Base-by-base conservation (phyloP, 2,888 invertebrate species). In the Pegoplata infirma region DNA sequence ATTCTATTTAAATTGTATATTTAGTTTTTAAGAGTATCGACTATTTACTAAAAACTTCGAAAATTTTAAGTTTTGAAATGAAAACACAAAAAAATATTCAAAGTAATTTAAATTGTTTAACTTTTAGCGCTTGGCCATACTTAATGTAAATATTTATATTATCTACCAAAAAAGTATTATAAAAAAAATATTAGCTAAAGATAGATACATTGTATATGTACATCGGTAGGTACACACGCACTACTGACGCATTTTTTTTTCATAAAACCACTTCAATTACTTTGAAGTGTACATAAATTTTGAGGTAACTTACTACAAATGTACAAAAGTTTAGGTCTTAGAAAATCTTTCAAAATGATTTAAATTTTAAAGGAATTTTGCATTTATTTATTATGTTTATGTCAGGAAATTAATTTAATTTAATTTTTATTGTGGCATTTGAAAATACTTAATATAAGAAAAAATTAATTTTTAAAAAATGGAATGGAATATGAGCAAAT, bases 81-180 rank as follows among this genome's bases (percentile, higher is more conserved):
- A 69, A 63, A 40, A 19, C 55, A 76, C 59, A 66, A 71, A 51
- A 25, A 3, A 40, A n/a, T 4, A n/a, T n/a, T 71, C 56, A 67
- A 76, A 79, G 79, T 63, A 72, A 66, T 75, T n/a, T 79, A 66
- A 72, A 79, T 67, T 79, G 63, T 75, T 79, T 53, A 71, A 67
- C 66, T 76, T 76, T 72, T 67, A 75, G 63, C 71, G 67, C 51
- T 75, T 76, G 12, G n/a, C 63, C 51, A 76, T 71, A 67, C 67
- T 63, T 76, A 63, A 76, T 63, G 67, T 79, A 79, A 79, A 79
- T 79, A 79, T 79, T 79, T 79, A 76, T 67, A 51, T 76, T 63
- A 79, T 71, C 66, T 66, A 28, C 32, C 44, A 61, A 53, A 59
- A 40, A 40, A 5, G n/a, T 40, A 40, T 64, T 47, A n/a, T 49